A percentile compares a stretch with the other conserved stretches of the same genome.
Conservation (phyloP, 2,888 invertebrate species). For the Cosmopolites sordidus region DNA sequence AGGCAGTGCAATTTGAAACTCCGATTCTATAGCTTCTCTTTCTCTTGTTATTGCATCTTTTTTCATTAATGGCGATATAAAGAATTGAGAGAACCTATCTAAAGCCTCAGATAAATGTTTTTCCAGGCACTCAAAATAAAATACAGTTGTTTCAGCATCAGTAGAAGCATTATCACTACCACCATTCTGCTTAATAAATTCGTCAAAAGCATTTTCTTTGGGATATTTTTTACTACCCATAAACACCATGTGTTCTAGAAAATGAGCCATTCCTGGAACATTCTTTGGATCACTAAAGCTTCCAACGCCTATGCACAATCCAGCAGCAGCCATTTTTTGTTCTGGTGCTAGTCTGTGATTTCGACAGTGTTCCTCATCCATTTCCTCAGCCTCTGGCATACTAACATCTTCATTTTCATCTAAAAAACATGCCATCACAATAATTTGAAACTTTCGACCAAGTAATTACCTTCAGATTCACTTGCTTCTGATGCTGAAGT, state of each 20-base stretch:
- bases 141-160: constrained; percentile 80
- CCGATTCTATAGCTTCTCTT: constrained; percentile 83
- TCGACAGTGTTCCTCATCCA: constrained; percentile 3
- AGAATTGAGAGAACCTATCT: constrained; percentile 85
- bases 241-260: constrained; percentile 89
- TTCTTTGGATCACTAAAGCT: constrained; percentile 72
- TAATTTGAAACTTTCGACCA: too few relatives aligned
- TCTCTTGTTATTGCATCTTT: constrained; percentile 82
- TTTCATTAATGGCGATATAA: constrained; percentile 80
- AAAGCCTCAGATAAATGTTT: constrained; percentile 70
- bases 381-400: constrained; percentile 5
- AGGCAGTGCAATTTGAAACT: constrained; percentile 76
- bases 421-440: neutral
- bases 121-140: constrained; percentile 85
- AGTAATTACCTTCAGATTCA: constrained; percentile 11
- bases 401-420: constrained; percentile 2
- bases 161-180: constrained; percentile 86
- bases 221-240: constrained; percentile 91
- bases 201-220: constrained; percentile 79
- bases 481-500: constrained; percentile 30
- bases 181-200: constrained; percentile 61
- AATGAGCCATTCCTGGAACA: constrained; percentile 79
- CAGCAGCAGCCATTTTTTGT: constrained; percentile 62
- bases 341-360: constrained; percentile 25
- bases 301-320: constrained; percentile 71